Base-by-base conservation (phyloP, 2,888 invertebrate genomes). In the Allacma fusca region DNA sequence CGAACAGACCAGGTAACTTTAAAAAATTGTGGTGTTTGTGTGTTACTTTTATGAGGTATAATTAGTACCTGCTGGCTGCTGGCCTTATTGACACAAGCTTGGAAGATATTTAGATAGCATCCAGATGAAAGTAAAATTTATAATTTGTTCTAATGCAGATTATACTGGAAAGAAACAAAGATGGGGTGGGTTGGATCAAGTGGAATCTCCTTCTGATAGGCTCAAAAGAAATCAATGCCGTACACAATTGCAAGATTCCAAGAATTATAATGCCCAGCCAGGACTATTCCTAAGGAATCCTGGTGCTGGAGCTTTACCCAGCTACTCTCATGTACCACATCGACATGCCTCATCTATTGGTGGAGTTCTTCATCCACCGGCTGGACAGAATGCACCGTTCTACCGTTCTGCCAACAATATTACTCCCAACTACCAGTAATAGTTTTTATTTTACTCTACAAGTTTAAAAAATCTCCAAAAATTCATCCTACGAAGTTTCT, bases 1-100 rank as follows among this genome's bases (percentile, higher is more conserved):
- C 85, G 43, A 84, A 86, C 67, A 77, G 85, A 68, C 74, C 80
- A 70, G 84, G 85, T 85, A 80, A 65, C 78, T 64, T 34, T 19
- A 12, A n/a, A n/a, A n/a, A n/a, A n/a, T n/a, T 28, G 26, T 68
- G 65, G 43, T 40, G 72, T 82, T 44, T 81, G 19, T 26, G 28
- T n/a, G 24, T 24, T 64, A 40, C 29, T 44, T 43, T 50, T 21
- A 12, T n/a, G n/a, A n/a, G n/a, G n/a, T n/a, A n/a, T n/a, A n/a
- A n/a, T n/a, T n/a, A n/a, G n/a, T n/a, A n/a, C n/a, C n/a, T n/a
- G n/a, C n/a, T n/a, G n/a, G n/a, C n/a, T n/a, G n/a, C n/a, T n/a
- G n/a, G n/a, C n/a, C n/a, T n/a, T n/a, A n/a, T n/a, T n/a, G n/a
- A n/a, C n/a, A n/a, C n/a, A n/a, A n/a, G n/a, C n/a, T n/a, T n/a